Conservation (phyloP, 2,888 invertebrate species). For the Tanypteryx hageni region DNA sequence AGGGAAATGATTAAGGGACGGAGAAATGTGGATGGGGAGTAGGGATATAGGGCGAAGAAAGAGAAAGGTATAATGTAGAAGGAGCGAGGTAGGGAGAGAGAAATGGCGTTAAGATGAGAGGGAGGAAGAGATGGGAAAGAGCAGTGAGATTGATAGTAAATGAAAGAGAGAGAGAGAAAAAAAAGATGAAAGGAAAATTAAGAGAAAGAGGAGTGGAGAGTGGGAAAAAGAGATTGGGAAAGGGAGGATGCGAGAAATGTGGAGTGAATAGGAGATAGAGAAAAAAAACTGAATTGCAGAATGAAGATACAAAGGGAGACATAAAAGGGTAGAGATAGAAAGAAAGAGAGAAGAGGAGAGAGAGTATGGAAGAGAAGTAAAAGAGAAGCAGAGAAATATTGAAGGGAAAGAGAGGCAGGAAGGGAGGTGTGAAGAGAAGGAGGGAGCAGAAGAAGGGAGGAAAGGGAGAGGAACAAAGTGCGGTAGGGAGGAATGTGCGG, state of each 20-base stretch:
- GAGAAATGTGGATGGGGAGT: background rate
- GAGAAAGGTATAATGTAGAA: background rate
- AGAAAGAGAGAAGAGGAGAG: too few species aligned
- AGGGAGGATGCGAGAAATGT: background rate
- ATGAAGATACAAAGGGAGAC: constrained; percentile 3
- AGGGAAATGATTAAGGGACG: background rate
- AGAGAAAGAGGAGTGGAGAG: background rate
- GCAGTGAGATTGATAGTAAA: background rate
- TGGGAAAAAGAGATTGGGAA: background rate
- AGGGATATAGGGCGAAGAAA: background rate
- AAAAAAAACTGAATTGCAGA: too few species aligned
- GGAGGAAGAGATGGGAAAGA: background rate
- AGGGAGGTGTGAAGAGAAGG: background rate
- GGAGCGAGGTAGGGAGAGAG: background rate
- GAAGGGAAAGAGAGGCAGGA: background rate
- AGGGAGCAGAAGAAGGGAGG: background rate
- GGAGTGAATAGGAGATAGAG: background rate
- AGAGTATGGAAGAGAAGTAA: background rate
- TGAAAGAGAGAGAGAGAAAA: background rate
- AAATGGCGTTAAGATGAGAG: background rate
- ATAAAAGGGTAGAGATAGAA: background rate
- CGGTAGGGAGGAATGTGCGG: background rate
- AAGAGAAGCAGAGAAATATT: background rate
- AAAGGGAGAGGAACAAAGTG: background rate
- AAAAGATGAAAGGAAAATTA: background rate